Evolutionary conservation across 2,797 vertebrate genomes (phyloP).

Genomic region (Podarcis siculus): DNA sequence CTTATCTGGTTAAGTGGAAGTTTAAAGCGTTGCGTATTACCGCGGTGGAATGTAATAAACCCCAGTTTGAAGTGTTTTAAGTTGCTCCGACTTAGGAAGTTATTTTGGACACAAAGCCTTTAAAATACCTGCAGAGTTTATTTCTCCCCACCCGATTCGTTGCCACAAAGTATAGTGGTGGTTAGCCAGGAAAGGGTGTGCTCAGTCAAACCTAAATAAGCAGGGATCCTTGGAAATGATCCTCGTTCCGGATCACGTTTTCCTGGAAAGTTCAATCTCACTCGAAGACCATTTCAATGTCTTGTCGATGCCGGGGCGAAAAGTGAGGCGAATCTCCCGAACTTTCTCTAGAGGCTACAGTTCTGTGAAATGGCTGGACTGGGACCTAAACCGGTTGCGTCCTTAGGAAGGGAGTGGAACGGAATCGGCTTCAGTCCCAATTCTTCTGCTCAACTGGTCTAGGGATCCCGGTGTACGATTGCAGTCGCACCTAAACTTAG

Average conservation of each 20-base stretch:
- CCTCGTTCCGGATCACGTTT: no score
- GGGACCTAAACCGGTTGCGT: neutral
- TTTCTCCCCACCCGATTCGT: neutral
- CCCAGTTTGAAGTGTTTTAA: conserved; percentile 53
- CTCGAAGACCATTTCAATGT: neutral
- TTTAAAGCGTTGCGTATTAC: conserved; percentile 68
- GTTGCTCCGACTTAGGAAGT: conserved; percentile 51
- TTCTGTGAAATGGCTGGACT: neutral
- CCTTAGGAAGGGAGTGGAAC: neutral
- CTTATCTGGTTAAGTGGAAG: conserved; percentile 61
- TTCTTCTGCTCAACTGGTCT: neutral
- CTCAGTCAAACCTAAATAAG: neutral
- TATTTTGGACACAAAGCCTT: conserved; percentile 30
- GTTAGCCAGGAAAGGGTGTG: neutral
- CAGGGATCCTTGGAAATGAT: neutral
- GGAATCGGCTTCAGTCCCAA: no score
- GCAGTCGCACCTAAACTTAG: neutral
- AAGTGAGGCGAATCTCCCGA: neutral
- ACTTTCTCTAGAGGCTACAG: no score
- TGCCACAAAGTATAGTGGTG: neutral
- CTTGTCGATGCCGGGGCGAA: no score
- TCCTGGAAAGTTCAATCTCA: neutral
- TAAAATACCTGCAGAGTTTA: neutral
- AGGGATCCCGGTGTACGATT: no score
- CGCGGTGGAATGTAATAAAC: conserved; percentile 68